Base-by-base conservation (phyloP, 2,113 vertebrate genomes). In the Leucopsar rothschildi region DNA sequence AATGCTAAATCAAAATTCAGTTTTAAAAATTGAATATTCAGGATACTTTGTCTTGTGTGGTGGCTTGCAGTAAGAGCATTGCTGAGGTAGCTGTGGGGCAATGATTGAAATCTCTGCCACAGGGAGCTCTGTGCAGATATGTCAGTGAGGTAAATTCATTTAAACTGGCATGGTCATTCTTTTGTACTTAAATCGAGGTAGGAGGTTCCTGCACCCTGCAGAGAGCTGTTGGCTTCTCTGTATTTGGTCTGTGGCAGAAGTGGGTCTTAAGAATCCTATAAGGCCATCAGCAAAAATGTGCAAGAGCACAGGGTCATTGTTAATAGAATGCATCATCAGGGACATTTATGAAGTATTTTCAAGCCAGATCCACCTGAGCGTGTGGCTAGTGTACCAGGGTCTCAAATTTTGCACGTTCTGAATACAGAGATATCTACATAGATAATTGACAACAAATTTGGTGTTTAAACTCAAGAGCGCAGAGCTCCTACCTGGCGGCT, bases 351-450 rank as follows among this genome's bases (percentile, higher is more conserved):
- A 82, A n/a, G 33, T 55, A 1, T 65, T 87, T 73, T 61, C 40
- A 35, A 47, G 33, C 7, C 56, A 82, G 37, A 53, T 69, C 21
- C 42, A 57, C 61, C 69, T 75, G 27, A 71, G 22, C 17, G 8
- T 0, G 0, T 55, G 60, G 22, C 49, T 63, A 57, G 11, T 22
- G 19, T 4, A 19, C 7, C 33, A 10, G 23, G 10, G 21, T 33
- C 18, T 68, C 31, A 50, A 17, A 55, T 72, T 63, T 89, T 87
- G 27, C 15, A 39, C 10, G 24, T 68, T 71, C 40, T 71, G 20
- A n/a, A 59, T n/a, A 16, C 28, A 66, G 13, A 49, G 33, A 9
- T 71, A 10, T 79, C 61, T 68, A 4, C 25, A 12, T 7, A 24
- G 39, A 3, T 59, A 50, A 45, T 7, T 44, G 82, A 17, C 16